Evolutionary conservation across 2,888 invertebrate genomes (phyloP).

Genomic region (Drosophila lutescens): DNA sequence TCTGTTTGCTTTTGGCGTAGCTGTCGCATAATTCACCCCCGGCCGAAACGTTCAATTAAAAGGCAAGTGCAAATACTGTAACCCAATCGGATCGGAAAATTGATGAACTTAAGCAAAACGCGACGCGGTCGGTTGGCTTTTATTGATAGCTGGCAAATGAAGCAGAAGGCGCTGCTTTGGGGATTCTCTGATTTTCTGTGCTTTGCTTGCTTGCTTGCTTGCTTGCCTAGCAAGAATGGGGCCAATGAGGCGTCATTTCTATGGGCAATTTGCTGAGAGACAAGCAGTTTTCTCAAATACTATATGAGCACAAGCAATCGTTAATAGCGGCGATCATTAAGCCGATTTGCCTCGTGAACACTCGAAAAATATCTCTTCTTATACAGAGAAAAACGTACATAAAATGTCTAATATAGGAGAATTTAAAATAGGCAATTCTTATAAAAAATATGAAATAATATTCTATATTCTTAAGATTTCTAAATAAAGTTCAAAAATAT

Average conservation of each 20-base stretch:
- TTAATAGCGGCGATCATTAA: constrained; percentile 35
- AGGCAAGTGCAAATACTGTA: constrained; percentile 66
- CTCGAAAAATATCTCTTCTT: constrained; percentile 3
- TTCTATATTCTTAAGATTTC: no score
- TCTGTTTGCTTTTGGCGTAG: constrained; percentile 59
- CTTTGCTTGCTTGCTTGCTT: constrained; percentile 5
- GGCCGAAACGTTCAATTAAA: constrained; percentile 65
- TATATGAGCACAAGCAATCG: constrained; percentile 29
- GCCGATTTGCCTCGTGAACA: constrained; percentile 18
- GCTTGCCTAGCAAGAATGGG: constrained; percentile 34
- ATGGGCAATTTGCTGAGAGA: constrained; percentile 38
- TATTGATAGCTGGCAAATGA: constrained; percentile 58
- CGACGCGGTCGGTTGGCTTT: constrained; percentile 55
- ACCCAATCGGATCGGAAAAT: constrained; percentile 57
- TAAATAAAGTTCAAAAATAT: background rate
- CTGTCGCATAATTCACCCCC: constrained; percentile 51
- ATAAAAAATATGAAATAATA: background rate
- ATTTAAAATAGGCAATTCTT: no score
- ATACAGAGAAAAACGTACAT: constrained; percentile 1
- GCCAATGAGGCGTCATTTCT: constrained; percentile 49
- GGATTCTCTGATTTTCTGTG: constrained; percentile 15
- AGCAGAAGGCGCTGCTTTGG: constrained; percentile 23
- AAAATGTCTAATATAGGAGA: background rate
- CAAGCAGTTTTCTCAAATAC: constrained; percentile 20
- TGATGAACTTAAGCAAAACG: constrained; percentile 44